These are phyloP conservation scores for Oppia nitens DNA, from an alignment of 1,140 invertebrate genomes.

Conservation along the genomic window DNA sequence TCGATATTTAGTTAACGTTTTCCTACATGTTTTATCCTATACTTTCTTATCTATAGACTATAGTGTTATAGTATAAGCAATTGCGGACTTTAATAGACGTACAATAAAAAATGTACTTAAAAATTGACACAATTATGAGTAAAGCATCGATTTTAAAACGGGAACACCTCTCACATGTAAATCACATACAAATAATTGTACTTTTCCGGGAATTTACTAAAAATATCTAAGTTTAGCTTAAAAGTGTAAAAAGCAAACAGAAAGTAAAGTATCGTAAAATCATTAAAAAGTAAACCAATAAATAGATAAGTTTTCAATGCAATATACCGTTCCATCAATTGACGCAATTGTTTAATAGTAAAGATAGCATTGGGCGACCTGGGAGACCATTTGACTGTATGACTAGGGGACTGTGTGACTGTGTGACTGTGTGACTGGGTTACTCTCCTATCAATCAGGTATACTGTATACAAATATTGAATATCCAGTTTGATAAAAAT, in stretches of 20 bases:
- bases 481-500: neutral
- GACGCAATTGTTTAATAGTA: too few species aligned
- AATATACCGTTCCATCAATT: too few species aligned
- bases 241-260: neutral
- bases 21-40: too few species aligned
- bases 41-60: too few species aligned
- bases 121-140: neutral
- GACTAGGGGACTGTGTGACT: neutral
- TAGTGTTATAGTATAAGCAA: neutral
- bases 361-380: neutral
- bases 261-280: too few species aligned
- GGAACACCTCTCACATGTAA: neutral
- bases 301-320: too few species aligned
- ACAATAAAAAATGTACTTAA: neutral
- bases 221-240: neutral
- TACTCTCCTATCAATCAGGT: too few species aligned
- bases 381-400: neutral
- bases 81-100: neutral
- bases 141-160: neutral
- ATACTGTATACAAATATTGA: too few species aligned
- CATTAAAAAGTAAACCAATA: too few species aligned
- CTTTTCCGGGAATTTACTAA: neutral
- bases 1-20: too few species aligned
- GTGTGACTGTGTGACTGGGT: neutral
- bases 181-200: neutral